Base-by-base conservation (phyloP, 2,113 vertebrate species). In the Lampris megalopsis region DNA sequence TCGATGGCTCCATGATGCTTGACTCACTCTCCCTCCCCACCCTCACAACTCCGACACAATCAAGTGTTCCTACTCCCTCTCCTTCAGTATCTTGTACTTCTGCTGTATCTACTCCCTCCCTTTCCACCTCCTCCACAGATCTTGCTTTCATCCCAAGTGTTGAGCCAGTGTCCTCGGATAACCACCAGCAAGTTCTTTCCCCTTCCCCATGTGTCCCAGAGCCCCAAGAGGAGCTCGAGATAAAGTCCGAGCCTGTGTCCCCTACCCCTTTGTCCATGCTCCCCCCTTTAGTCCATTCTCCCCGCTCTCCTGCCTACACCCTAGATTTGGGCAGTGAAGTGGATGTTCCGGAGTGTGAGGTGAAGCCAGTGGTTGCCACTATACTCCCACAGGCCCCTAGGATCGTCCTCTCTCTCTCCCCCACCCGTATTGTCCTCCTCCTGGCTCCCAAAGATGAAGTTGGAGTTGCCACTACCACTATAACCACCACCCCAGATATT, bases 311-410 rank as follows among this genome's bases (percentile, higher is more conserved):
- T 4, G 73, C 77, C 50, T 87, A 82, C 85, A 92, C 92, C 2
- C 72, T 94, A 52, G 93, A 94, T 71, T 86, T 94, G 43, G 94
- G 93, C 65, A 93, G 93, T 43, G 94, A 94, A 56, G 94, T 94
- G 36, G 93, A 94, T 35, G 86, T 94, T 61, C 73, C 86, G 0
- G 93, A 90, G 75, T 82, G 81, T 0, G 91, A 63, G 53, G 71
- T 75, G 41, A 92, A 92, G 81, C 84, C 87, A 0, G 35, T 81
- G 24, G 63, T 85, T 0, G 54, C 78, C 2, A 0, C 76, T 11
- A 54, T 90, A 40, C 37, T 90, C 36, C 70, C 88, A 13, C 84
- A 80, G 65, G 86, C 90, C 41, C 90, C 87, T 35, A 88, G 82
- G 67, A 43, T 94, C 1, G 85, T 94, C 0, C 73, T 94, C 3